phyloP scores from a whole-genome alignment of 2,113 vertebrate genomes.

The Lutjanus erythropterus region DNA sequence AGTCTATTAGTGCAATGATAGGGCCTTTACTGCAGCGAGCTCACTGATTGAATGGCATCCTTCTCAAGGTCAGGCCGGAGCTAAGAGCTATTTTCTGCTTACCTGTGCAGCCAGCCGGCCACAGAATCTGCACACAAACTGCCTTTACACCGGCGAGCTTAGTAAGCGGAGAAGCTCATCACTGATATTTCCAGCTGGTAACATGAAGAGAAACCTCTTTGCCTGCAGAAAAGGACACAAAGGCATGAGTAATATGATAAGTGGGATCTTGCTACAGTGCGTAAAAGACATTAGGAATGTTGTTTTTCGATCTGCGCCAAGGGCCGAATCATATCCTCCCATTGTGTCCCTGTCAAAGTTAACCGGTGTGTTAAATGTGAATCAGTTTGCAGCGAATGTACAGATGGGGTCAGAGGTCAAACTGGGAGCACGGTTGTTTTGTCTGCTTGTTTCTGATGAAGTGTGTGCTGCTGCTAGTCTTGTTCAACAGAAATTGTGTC shows the following conservation, averaged over 20 bases:
- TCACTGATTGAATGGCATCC: conserved; percentile 80
- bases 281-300: conserved; percentile 72
- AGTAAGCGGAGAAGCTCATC: conserved; percentile 75
- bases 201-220: conserved; percentile 76
- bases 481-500: too few species aligned
- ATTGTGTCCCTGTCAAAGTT: conserved; percentile 68
- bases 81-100: conserved; percentile 83
- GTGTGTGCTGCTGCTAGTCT: too few species aligned
- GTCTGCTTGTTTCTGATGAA: conserved; percentile 46
- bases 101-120: conserved; percentile 80
- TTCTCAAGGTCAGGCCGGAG: conserved; percentile 78
- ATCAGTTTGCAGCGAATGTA: conserved; percentile 40
- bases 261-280: conserved; percentile 46
- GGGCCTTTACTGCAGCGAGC: conserved; percentile 71
- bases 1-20: conserved; percentile 81
- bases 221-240: conserved; percentile 76
- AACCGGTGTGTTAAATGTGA: conserved; percentile 53
- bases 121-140: conserved; percentile 76
- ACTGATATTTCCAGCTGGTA: conserved; percentile 79
- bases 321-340: conserved; percentile 61
- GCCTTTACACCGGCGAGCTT: conserved; percentile 67
- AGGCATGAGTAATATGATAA: conserved; percentile 77
- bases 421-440: conserved; percentile 61
- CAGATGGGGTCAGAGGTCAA: conserved; percentile 60
- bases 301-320: conserved; percentile 58